phyloP scores from a whole-genome alignment of 2,113 vertebrate genomes.

The Catharus fuscescens region DNA sequence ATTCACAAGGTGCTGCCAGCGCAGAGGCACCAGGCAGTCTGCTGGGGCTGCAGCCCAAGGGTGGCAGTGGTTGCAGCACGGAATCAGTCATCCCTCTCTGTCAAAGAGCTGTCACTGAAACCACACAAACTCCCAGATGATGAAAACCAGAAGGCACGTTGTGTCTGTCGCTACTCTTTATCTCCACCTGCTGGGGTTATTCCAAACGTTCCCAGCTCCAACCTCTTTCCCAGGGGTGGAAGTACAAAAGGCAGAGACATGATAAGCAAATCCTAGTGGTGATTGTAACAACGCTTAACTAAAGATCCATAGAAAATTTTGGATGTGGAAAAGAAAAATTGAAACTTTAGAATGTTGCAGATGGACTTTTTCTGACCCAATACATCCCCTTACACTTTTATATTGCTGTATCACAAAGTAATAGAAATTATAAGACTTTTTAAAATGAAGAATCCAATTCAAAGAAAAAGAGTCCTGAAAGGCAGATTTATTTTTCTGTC shows the following conservation, averaged over 20 bases:
- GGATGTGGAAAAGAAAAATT: background rate
- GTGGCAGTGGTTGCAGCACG: constrained; percentile 23
- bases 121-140: constrained; percentile 40
- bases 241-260: background rate
- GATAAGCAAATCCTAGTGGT: rapidly evolving
- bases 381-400: background rate
- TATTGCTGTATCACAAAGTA: background rate
- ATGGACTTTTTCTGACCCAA: background rate
- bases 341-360: background rate
- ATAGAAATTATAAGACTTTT: background rate
- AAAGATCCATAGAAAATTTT: background rate
- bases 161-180: constrained; percentile 11
- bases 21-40: constrained; percentile 55
- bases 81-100: constrained; percentile 38
- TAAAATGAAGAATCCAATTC: background rate
- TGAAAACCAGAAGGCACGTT: background rate
- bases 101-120: constrained; percentile 4
- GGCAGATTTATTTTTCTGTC: background rate
- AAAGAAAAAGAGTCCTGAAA: background rate
- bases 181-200: constrained; percentile 60
- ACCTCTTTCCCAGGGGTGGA: background rate
- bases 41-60: constrained; percentile 19
- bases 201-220: background rate
- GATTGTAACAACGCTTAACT: background rate
- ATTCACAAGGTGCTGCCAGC: background rate